Percentiles rank a stretch among this genome's conserved stretches.
Conservation (phyloP, 2,888 invertebrate genomes). For the Melinaea marsaeus region DNA sequence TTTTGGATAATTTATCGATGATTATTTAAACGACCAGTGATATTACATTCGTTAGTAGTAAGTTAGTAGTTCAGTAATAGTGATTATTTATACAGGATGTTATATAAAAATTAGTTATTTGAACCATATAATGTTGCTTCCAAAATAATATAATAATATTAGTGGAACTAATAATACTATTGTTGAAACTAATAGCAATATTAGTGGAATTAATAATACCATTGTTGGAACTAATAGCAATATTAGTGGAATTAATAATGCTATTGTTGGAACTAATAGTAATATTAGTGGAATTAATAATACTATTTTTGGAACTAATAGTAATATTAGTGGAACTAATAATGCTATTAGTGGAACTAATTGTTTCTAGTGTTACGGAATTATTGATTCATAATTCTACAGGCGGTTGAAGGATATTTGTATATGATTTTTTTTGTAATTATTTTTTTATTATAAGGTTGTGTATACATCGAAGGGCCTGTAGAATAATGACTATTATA, state of each 20-base stretch:
- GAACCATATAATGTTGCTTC: constrained; percentile 70
- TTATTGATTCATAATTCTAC: constrained; percentile 21
- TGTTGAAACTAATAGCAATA: too few species aligned
- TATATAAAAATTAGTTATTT: constrained; percentile 69
- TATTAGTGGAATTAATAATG: too few species aligned
- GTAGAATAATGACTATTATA: constrained; percentile 13
- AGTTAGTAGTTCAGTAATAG: constrained; percentile 59
- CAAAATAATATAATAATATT: constrained; percentile 50
- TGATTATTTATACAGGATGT: constrained; percentile 72
- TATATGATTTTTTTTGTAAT: constrained; percentile 7
- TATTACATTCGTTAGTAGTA: constrained; percentile 51
- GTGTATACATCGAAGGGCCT: constrained; percentile 48
- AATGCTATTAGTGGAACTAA: too few species aligned
- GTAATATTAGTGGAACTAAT: neutral
- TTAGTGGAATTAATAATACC: too few species aligned
- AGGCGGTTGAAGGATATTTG: constrained; percentile 6
- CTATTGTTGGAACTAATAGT: too few species aligned
- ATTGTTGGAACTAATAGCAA: too few species aligned
- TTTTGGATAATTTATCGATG: too few species aligned
- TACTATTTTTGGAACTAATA: neutral
- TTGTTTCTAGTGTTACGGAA: constrained; percentile 10
- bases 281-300: too few species aligned
- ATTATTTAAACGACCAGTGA: too few species aligned
- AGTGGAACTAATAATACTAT: neutral
- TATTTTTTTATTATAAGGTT: constrained; percentile 40